phyloP scores from a whole-genome alignment of 2,113 vertebrate species.

The Litocranius walleri region DNA sequence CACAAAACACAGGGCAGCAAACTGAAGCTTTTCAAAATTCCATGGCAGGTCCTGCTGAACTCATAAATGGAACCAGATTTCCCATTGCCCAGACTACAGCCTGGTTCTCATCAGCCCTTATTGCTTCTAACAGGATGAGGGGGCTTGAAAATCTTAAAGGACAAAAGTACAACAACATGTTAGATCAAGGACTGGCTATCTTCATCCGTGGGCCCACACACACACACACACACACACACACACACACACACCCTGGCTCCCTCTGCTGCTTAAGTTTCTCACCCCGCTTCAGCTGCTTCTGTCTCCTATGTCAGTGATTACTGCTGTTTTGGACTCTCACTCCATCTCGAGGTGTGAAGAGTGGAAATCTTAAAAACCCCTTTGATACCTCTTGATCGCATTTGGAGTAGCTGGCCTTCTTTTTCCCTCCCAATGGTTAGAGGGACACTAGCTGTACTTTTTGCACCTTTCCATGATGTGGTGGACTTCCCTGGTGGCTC shows the following conservation, averaged over 20 bases:
- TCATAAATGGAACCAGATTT: constrained; percentile 10
- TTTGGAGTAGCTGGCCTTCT: not conserved
- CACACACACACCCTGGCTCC: not conserved
- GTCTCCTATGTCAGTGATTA: not conserved
- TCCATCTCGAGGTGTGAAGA: not conserved
- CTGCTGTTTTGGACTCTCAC: not conserved
- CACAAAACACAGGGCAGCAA: not conserved
- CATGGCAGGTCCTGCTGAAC: not conserved
- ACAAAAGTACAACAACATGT: not conserved
- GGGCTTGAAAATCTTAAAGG: not conserved
- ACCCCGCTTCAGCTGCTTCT: not conserved
- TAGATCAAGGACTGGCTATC: not conserved
- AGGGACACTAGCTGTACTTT: not conserved
- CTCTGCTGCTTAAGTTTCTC: not conserved
- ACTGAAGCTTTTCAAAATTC: not conserved
- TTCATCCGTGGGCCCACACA: not conserved
- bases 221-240: not conserved
- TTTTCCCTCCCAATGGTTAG: not conserved
- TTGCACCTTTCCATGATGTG: not conserved
- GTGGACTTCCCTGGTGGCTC: not conserved
- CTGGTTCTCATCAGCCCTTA: not conserved
- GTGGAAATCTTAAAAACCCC: not conserved
- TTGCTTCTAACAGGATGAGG: not conserved
- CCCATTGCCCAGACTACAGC: not conserved
- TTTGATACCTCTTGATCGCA: not conserved